Evolutionary conservation across 2,797 vertebrate genomes (phyloP), one percentile per base, ranked within the genome.

Genomic region (Bryconaethiops microstoma): DNA sequence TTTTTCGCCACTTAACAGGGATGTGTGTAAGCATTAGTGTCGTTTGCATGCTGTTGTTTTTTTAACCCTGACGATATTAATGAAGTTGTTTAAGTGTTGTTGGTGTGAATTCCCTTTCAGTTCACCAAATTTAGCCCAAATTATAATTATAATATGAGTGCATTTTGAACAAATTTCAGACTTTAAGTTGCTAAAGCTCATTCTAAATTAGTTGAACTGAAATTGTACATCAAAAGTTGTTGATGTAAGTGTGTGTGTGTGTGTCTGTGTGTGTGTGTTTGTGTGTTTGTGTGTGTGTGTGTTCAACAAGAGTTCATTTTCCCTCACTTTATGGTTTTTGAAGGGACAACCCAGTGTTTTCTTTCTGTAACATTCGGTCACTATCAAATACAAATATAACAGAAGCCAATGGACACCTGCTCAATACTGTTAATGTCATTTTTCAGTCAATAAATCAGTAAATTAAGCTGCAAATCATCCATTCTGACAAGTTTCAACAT

Each of bases 1-100:
- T 35, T 35, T n/a, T 35, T 35, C 35, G 35, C 35, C 35, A 35
- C 35, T 35, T 35, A 35, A 35, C 35, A 35, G 35, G 35, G 35
- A 35, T 78, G 75, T 80, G 83, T 88, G 14, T 39, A 35, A 35
- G 35, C 35, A 4, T 35, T 35, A 35, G 35, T 74, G 72, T 80
- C 45, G 55, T 57, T 86, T 91, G 93, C 92, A 93, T 93, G 92
- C 85, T 79, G 86, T 91, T 88, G 81, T 40, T 78, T 89, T 87
- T 87, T 35, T 35, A 42, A 54, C 50, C 21, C 40, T 59, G 25
- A 8, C 86, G 83, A 88, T 81, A 84, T 88, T 90, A 90, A 91
- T 86, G 35, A 35, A 23, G 73, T 5, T 67, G 7, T 77, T 67
- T 13, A 7, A n/a, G 10, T 19, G 52, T 42, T 12, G 54, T 76